Evolutionary conservation across 2,888 invertebrate genomes (phyloP).

Genomic region (Callosobruchus maculatus): DNA sequence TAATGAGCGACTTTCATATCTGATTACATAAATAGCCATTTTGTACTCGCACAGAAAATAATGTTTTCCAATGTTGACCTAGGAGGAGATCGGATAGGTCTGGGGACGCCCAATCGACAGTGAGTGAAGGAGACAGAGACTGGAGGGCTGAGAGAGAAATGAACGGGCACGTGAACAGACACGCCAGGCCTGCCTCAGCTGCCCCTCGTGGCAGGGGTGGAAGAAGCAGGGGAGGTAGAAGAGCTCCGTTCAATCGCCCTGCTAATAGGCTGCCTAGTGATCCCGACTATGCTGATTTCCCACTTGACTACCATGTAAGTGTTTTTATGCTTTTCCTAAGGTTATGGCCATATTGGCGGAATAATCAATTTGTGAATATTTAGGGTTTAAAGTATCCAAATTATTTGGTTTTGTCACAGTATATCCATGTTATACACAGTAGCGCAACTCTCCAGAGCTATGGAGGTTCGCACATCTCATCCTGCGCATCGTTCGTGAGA

Average conservation of each 20-base stretch:
- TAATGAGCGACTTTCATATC: no score
- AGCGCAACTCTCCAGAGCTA: no score
- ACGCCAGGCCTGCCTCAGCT: constrained; percentile 42
- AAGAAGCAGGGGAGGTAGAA: constrained; percentile 51
- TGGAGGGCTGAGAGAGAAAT: constrained; percentile 41
- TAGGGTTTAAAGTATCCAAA: no score
- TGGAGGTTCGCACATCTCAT: no score
- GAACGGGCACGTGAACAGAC: constrained; percentile 32
- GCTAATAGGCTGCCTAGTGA: constrained; percentile 49
- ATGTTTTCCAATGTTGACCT: constrained; percentile 33
- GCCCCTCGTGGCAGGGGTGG: constrained; percentile 47
- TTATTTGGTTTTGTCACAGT: no score
- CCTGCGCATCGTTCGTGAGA: no score
- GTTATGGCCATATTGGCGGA: no score
- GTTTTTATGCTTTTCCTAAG: no score
- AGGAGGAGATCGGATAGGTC: constrained; percentile 20
- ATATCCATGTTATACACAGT: no score
- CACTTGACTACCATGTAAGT: constrained; percentile 50
- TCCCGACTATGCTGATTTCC: constrained; percentile 51
- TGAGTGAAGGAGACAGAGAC: constrained; percentile 46
- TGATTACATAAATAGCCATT: no score
- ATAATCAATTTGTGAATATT: no score
- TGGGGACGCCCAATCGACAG: constrained; percentile 42
- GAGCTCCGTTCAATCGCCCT: constrained; percentile 48
- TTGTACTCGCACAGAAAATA: no score